Evolutionary conservation across 2,797 vertebrate species (phyloP).

Genomic region (Etheostoma nigrum): DNA sequence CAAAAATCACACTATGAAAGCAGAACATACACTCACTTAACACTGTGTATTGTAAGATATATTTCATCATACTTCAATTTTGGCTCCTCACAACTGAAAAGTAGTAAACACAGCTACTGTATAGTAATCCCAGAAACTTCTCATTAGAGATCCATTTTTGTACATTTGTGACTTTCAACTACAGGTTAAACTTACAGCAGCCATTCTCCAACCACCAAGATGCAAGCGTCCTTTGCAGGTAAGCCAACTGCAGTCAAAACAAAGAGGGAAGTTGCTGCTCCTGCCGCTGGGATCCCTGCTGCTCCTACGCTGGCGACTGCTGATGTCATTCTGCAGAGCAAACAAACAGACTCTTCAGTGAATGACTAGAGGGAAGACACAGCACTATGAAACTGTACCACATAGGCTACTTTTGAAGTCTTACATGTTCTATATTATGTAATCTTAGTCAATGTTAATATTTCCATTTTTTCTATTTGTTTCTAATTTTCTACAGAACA

Average conservation of each 20-base stretch:
- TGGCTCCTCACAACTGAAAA: background rate
- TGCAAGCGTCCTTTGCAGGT: background rate
- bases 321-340: background rate
- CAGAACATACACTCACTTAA: background rate
- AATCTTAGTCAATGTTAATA: background rate
- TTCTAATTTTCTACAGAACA: background rate
- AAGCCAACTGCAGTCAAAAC: background rate
- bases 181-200: slow-evolving; percentile 8
- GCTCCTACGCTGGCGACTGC: background rate
- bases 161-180: background rate
- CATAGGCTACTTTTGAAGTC: background rate
- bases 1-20: background rate
- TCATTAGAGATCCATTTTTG: no score
- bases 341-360: background rate
- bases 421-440: no score
- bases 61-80: background rate
- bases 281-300: background rate
- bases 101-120: background rate
- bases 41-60: background rate
- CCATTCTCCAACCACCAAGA: background rate
- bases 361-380: background rate
- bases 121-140: background rate
- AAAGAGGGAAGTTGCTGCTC: background rate
- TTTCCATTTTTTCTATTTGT: background rate
- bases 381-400: background rate